These are phyloP conservation scores for Dromaius novaehollandiae DNA, from an alignment of 2,113 vertebrate species.

Conservation along the genomic window DNA sequence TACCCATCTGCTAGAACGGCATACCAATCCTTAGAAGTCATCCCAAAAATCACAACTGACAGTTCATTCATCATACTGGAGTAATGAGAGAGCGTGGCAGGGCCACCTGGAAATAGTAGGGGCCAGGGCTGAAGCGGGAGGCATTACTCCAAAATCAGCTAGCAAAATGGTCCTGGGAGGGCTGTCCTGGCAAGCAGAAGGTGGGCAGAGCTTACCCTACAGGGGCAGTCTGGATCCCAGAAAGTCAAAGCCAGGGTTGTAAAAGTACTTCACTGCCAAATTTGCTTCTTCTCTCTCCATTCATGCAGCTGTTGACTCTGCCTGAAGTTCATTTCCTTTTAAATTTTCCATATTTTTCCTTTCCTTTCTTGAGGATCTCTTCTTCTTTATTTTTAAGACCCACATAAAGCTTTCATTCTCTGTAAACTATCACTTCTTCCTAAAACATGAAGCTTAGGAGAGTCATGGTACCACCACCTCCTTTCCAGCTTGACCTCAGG, in stretches of 20 bases:
- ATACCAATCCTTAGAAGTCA: background rate
- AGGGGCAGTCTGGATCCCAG: background rate
- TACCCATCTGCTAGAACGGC: background rate
- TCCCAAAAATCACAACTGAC: background rate
- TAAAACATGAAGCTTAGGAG: background rate
- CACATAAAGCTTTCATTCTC: background rate
- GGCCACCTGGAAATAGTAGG: background rate
- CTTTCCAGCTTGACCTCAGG: background rate
- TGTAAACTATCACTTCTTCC: background rate
- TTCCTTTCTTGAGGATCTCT: background rate
- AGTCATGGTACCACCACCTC: background rate
- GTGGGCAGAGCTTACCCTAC: background rate
- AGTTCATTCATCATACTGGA: background rate
- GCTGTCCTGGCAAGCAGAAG: background rate
- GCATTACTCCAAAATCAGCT: fast-evolving
- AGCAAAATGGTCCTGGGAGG: background rate
- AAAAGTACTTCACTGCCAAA: background rate
- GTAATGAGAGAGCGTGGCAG: background rate
- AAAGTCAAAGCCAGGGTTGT: fast-evolving
- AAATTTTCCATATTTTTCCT: background rate
- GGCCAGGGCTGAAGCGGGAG: fast-evolving
- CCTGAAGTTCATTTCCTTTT: background rate
- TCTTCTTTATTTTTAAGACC: background rate
- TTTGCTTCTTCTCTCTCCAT: background rate
- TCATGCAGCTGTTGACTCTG: background rate